Evolutionary conservation across 2,888 invertebrate species (phyloP).

Genomic region (Xestia sexstrigata): DNA sequence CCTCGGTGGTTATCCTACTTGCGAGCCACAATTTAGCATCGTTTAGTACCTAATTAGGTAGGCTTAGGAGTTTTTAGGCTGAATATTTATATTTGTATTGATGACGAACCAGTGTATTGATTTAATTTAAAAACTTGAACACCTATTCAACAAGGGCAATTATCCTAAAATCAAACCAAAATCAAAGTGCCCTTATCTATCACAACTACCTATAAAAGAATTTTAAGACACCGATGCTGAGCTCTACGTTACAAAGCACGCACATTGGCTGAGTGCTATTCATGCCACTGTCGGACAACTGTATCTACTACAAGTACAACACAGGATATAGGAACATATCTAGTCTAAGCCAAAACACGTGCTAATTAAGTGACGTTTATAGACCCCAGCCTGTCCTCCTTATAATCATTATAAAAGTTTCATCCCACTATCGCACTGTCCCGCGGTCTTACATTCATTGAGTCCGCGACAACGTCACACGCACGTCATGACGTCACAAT

Average conservation of each 20-base stretch:
- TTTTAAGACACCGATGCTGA: neutral
- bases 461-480: neutral
- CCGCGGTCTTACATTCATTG: neutral
- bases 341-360: neutral
- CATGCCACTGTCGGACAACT: neutral
- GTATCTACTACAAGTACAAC: neutral
- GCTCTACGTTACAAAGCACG: neutral
- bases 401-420: neutral
- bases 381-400: neutral
- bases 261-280: neutral
- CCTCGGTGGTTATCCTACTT: neutral
- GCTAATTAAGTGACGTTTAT: neutral
- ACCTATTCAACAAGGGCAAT: neutral
- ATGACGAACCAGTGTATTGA: neutral
- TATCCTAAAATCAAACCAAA: neutral
- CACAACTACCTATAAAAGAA: neutral
- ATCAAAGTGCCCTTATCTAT: neutral
- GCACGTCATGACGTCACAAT: slow-evolving; percentile 15
- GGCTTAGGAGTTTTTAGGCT: neutral
- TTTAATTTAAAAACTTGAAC: neutral
- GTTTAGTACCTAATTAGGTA: neutral
- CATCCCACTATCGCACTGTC: neutral
- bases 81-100: neutral
- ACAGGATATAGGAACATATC: neutral
- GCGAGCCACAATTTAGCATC: slow-evolving; percentile 2